These are phyloP conservation scores for Meteorus colon DNA, from an alignment of 2,888 invertebrate species.

Conservation along the genomic window DNA sequence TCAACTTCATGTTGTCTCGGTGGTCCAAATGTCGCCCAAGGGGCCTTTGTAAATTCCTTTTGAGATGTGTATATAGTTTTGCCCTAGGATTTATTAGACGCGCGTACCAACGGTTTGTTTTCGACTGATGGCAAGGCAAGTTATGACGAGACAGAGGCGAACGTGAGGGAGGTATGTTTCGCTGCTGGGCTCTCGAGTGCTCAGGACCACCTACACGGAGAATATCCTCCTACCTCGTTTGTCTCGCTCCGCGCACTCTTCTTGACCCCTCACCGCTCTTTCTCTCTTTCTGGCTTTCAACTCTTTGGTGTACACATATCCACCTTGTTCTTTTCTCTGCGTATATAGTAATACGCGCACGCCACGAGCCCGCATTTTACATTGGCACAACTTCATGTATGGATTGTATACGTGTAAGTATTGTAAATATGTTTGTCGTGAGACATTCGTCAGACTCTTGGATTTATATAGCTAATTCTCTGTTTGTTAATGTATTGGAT, in stretches of 20 bases:
- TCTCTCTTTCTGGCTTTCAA: not conserved
- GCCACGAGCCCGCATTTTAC: slow-evolving; percentile 24
- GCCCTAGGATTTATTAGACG: slow-evolving; percentile 44
- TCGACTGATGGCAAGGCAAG: slow-evolving; percentile 41
- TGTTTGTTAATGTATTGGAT: not conserved
- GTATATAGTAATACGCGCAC: not conserved
- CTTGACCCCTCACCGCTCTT: slow-evolving; percentile 30
- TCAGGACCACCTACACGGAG: slow-evolving; percentile 49
- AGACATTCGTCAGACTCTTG: not conserved
- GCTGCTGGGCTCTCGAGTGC: slow-evolving; percentile 38
- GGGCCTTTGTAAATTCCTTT: slow-evolving; percentile 33
- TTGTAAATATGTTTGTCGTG: not conserved
- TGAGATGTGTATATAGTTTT: slow-evolving; percentile 20
- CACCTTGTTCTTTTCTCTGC: not conserved
- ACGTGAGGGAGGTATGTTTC: slow-evolving; percentile 30
- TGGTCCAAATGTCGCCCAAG: slow-evolving; percentile 28
- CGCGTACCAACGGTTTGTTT: slow-evolving; percentile 41
- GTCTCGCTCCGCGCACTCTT: slow-evolving; percentile 39
- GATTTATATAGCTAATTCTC: slow-evolving; percentile 3
- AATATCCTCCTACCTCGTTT: slow-evolving; percentile 46
- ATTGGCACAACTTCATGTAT: not conserved
- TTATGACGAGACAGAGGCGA: slow-evolving; percentile 38
- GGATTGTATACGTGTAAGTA: not conserved
- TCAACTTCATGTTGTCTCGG: slow-evolving; percentile 32
- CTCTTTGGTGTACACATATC: not conserved